Conservation (phyloP, 2,797 vertebrate genomes). For the Onychomys arenicola region DNA sequence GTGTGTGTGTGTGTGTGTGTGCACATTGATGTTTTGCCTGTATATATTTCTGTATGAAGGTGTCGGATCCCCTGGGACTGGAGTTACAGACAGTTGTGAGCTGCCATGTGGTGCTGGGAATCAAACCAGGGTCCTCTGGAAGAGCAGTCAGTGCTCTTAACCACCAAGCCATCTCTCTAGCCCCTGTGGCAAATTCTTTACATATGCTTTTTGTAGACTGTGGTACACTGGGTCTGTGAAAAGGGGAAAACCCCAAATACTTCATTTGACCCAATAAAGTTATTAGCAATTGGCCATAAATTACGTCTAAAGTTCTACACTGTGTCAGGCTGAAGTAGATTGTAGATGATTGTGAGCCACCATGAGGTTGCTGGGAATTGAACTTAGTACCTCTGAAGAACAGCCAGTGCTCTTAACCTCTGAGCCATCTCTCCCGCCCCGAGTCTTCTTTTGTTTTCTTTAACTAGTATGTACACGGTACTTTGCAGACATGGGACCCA, state of each 20-base stretch:
- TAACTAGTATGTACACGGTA: neutral
- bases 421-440: too few species aligned
- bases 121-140: neutral
- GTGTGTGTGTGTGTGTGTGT: too few species aligned
- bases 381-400: too few species aligned
- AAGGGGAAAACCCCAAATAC: slow-evolving; percentile 44
- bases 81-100: neutral
- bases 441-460: neutral
- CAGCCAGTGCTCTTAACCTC: too few species aligned
- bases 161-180: neutral
- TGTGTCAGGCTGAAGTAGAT: neutral
- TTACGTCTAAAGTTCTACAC: slow-evolving; percentile 16
- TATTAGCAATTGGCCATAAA: slow-evolving; percentile 16
- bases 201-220: slow-evolving; percentile 42
- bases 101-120: neutral
- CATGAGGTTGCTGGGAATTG: too few species aligned
- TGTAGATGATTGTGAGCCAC: too few species aligned
- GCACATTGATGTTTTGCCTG: neutral
- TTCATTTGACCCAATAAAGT: slow-evolving; percentile 29
- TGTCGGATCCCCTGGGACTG: neutral
- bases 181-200: neutral
- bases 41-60: neutral
- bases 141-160: neutral
- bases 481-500: neutral
- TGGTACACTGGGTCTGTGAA: slow-evolving; percentile 32